A percentile compares a stretch with the other conserved stretches of the same genome.
phyloP scores from a whole-genome alignment of 1,140 invertebrate species.

The Calephelis nemesis region DNA sequence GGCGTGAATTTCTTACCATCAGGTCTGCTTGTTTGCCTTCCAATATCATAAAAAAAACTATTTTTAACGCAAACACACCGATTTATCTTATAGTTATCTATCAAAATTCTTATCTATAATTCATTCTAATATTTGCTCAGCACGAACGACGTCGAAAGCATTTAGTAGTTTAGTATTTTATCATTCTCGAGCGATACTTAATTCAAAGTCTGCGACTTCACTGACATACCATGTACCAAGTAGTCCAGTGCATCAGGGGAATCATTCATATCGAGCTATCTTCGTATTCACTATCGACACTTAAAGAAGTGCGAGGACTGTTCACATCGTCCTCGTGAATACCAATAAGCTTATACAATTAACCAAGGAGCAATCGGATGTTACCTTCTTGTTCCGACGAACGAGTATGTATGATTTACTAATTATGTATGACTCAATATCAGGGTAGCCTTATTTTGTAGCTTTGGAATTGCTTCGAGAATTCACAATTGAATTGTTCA shows the following conservation, averaged over 20 bases:
- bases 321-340: not conserved
- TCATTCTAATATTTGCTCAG: not conserved
- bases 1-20: too few relatives aligned
- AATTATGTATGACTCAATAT: conserved; percentile 5
- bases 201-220: conserved; percentile 9
- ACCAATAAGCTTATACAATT: conserved; percentile 6
- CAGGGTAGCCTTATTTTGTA: not conserved
- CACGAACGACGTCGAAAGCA: not conserved
- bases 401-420: conserved; percentile 7
- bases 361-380: conserved; percentile 1
- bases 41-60: too few relatives aligned
- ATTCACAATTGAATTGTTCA: too few relatives aligned
- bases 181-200: not conserved
- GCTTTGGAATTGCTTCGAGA: not conserved
- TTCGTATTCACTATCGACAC: conserved; percentile 3
- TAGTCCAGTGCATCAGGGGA: conserved; percentile 13
- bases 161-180: not conserved
- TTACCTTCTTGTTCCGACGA: conserved; percentile 12
- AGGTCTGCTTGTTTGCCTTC: too few relatives aligned
- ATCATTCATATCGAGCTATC: conserved; percentile 12
- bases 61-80: too few relatives aligned
- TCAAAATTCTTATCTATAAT: not conserved
- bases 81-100: too few relatives aligned
- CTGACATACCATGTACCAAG: conserved; percentile 15
- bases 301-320: conserved; percentile 13